Percentiles rank a stretch among this genome's conserved stretches.
These are phyloP conservation scores for Plodia interpunctella DNA, from an alignment of 1,140 invertebrate species.

Conservation along the genomic window DNA sequence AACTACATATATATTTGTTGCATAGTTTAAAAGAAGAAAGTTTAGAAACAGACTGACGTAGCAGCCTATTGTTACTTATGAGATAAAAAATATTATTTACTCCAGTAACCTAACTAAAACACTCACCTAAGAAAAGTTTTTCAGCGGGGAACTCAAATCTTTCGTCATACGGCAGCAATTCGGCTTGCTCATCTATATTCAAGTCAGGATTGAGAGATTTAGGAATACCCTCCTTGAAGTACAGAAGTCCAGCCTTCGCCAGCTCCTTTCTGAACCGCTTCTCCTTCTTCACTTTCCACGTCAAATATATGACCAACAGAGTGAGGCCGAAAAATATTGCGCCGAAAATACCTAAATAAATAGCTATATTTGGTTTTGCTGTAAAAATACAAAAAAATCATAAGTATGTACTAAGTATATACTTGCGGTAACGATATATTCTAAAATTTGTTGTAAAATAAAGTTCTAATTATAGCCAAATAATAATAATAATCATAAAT, in stretches of 20 bases:
- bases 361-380: slow-evolving; percentile 35
- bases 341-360: slow-evolving; percentile 51
- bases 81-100: no score
- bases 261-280: slow-evolving; percentile 80
- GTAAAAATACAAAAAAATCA: slow-evolving; percentile 22
- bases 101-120: background rate
- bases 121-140: slow-evolving; percentile 87
- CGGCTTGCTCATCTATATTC: slow-evolving; percentile 93
- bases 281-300: slow-evolving; percentile 78
- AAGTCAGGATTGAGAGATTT: slow-evolving; percentile 92
- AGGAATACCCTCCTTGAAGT: slow-evolving; percentile 88
- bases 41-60: no score
- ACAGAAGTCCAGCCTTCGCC: slow-evolving; percentile 81
- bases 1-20: no score
- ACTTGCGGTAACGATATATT: no score
- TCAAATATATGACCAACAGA: slow-evolving; percentile 74
- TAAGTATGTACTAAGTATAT: no score
- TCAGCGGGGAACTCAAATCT: slow-evolving; percentile 94
- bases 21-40: no score
- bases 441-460: no score
- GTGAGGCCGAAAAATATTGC: slow-evolving; percentile 74
- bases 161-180: slow-evolving; percentile 92
- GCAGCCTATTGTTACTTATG: no score
- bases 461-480: no score
- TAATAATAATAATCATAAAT: no score